A percentile compares a stretch with the other conserved stretches of the same genome.
These are phyloP conservation scores for Aleadryas rufinucha DNA, from an alignment of 2,113 vertebrate species.

Conservation along the genomic window DNA sequence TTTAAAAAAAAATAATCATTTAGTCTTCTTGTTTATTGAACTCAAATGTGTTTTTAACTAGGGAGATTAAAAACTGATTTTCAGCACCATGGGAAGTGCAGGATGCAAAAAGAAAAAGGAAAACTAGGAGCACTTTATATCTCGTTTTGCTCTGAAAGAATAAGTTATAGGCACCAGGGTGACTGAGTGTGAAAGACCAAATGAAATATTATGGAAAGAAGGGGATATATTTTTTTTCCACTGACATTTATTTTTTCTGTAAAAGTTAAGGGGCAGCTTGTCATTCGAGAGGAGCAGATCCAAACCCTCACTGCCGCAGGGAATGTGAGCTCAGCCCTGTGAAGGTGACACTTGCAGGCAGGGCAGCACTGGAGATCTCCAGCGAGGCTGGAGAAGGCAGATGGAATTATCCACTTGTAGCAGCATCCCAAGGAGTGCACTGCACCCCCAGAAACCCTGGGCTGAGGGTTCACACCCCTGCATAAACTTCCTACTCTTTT, in stretches of 20 bases:
- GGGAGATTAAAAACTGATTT: slow-evolving; percentile 13
- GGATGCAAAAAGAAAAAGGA: not conserved
- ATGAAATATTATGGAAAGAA: not conserved
- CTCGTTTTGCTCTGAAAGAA: not conserved
- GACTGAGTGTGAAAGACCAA: not conserved
- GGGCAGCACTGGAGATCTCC: not conserved
- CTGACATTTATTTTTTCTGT: not conserved
- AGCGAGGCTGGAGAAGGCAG: not conserved
- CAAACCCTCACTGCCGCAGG: not conserved
- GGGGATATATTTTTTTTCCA: not conserved
- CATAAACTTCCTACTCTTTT: not conserved
- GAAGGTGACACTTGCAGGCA: not conserved
- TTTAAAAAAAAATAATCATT: not conserved
- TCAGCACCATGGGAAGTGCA: not conserved
- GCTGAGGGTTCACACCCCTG: not conserved
- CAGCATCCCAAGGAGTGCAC: not conserved
- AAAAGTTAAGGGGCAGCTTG: not conserved
- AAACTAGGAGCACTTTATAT: not conserved
- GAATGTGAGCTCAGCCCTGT: not conserved
- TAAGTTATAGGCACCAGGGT: not conserved
- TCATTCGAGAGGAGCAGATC: not conserved
- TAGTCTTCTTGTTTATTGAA: not conserved
- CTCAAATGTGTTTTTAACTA: slow-evolving; percentile 1
- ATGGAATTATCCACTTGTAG: not conserved
- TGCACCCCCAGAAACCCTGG: too few species aligned